These are phyloP conservation scores for Thymelicus sylvestris DNA, from an alignment of 2,888 invertebrate genomes.

Conservation along the genomic window DNA sequence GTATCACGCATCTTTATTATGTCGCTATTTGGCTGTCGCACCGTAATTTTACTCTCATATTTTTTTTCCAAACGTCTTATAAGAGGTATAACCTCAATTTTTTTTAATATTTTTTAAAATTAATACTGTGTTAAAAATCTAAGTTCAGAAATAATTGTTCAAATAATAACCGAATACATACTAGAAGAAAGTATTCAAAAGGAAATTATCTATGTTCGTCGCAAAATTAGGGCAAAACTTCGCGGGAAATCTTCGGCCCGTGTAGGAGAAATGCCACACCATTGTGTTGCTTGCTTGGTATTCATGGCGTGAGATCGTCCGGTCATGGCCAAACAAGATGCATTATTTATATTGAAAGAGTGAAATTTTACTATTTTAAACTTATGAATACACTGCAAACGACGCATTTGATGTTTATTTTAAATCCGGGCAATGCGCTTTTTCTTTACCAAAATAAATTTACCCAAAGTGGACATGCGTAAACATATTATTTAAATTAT, in stretches of 20 bases:
- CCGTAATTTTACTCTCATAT: too few relatives aligned
- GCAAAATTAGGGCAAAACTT: slow-evolving; percentile 24
- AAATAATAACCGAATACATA: background rate
- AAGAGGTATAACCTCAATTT: too few relatives aligned
- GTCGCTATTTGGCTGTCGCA: too few relatives aligned
- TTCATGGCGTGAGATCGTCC: slow-evolving; percentile 53
- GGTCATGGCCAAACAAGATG: slow-evolving; percentile 70
- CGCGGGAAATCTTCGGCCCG: slow-evolving; percentile 51
- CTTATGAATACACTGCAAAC: slow-evolving; percentile 49
- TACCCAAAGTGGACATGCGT: too few relatives aligned
- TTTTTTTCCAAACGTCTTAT: too few relatives aligned
- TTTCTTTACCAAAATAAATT: slow-evolving; percentile 18
- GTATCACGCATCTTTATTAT: too few relatives aligned
- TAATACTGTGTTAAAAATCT: too few relatives aligned
- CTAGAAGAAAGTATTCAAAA: background rate
- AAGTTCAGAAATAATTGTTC: too few relatives aligned
- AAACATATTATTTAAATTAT: too few relatives aligned
- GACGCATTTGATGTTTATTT: slow-evolving; percentile 53
- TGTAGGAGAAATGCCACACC: slow-evolving; percentile 59
- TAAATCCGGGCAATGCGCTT: slow-evolving; percentile 35
- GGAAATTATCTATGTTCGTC: slow-evolving; percentile 13
- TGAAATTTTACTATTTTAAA: slow-evolving; percentile 79
- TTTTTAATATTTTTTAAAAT: too few relatives aligned
- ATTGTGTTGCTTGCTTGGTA: slow-evolving; percentile 61
- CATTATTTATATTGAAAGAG: slow-evolving; percentile 77